A percentile compares a stretch with the other conserved stretches of the same genome.
Conservation (phyloP, 2,113 vertebrate genomes). For the Pterocles burchelli region DNA sequence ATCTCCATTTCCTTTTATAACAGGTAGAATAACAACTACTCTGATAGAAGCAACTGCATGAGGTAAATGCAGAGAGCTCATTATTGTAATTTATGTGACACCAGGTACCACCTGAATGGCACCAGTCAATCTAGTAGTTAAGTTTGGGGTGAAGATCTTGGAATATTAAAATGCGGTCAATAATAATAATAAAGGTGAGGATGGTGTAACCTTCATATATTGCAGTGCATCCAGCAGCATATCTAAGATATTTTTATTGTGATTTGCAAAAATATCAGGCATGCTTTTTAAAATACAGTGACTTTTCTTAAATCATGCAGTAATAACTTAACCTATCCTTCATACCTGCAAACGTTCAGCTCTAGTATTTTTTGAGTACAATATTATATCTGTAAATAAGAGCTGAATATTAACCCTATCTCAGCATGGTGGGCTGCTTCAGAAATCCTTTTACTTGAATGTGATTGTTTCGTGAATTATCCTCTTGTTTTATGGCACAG, state of each 20-base stretch:
- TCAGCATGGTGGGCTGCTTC: too few relatives aligned
- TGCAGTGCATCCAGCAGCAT: not conserved
- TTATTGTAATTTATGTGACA: rapidly evolving
- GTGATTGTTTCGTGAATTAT: too few relatives aligned
- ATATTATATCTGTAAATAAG: too few relatives aligned
- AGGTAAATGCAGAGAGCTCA: not conserved
- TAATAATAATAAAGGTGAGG: not conserved
- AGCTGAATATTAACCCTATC: too few relatives aligned
- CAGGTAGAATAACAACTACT: not conserved
- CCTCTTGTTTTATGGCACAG: too few relatives aligned
- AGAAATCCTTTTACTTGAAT: too few relatives aligned
- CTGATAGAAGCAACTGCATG: not conserved
- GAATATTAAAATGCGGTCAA: not conserved
- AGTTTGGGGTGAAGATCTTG: not conserved
- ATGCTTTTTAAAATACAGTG: too few relatives aligned
- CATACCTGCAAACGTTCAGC: too few relatives aligned
- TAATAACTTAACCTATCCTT: too few relatives aligned
- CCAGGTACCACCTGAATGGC: not conserved
- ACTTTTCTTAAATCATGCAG: too few relatives aligned
- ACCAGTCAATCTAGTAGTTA: not conserved
- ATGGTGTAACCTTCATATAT: not conserved
- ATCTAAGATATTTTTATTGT: not conserved
- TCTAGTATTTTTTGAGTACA: too few relatives aligned
- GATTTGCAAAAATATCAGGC: not conserved
- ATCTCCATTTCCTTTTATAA: not conserved